Percentiles rank a stretch among this genome's conserved stretches.
phyloP scores from a whole-genome alignment of 2,797 vertebrate species.

The Trachops cirrhosus region DNA sequence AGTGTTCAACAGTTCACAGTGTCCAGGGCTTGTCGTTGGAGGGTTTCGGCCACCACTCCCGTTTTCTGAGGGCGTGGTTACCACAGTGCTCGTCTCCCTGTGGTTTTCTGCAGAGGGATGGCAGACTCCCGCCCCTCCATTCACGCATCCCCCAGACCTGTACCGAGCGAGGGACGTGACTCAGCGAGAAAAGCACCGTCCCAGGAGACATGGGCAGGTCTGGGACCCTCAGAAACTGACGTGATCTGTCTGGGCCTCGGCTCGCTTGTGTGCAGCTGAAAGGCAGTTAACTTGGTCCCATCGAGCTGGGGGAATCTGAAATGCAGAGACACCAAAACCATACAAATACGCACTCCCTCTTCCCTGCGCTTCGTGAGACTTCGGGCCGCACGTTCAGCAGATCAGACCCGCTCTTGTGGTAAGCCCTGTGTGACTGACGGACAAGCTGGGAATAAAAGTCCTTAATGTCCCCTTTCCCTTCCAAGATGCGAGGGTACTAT shows the following conservation, averaged over 20 bases:
- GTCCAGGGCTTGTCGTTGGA: background rate
- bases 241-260: background rate
- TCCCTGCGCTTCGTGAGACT: background rate
- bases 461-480: constrained; percentile 62
- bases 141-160: background rate
- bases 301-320: background rate
- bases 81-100: background rate
- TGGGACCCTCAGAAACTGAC: background rate
- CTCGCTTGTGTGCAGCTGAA: background rate
- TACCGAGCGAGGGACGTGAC: background rate
- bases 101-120: background rate
- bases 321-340: background rate
- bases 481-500: constrained; percentile 65
- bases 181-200: background rate
- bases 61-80: background rate
- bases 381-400: background rate
- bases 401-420: constrained; percentile 7
- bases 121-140: background rate
- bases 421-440: constrained; percentile 50
- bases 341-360: too few species aligned
- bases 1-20: background rate
- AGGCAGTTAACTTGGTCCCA: background rate
- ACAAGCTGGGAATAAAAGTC: constrained; percentile 66
- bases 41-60: background rate
- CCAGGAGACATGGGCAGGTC: background rate